phyloP scores from a whole-genome alignment of 1,140 invertebrate genomes.

The Drosophila hydei region DNA sequence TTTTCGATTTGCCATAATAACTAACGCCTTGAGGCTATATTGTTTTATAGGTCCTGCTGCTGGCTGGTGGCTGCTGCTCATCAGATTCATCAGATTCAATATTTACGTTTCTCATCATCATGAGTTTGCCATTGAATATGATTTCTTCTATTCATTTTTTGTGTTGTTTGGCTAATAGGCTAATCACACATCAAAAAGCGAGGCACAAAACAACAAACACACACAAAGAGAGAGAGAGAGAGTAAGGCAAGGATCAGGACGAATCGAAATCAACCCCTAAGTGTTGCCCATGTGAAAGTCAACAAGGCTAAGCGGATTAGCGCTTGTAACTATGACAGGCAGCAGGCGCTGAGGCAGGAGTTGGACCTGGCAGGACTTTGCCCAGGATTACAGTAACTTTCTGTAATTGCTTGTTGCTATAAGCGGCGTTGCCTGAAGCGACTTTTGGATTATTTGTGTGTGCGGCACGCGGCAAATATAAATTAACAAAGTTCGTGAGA shows the following conservation, averaged over 20 bases:
- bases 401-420: slow-evolving; percentile 75
- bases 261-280: slow-evolving; percentile 64
- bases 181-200: slow-evolving; percentile 80
- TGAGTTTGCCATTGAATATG: too few relatives aligned
- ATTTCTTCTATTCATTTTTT: slow-evolving; percentile 18
- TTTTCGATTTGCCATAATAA: slow-evolving; percentile 50
- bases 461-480: slow-evolving; percentile 76
- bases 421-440: slow-evolving; percentile 54
- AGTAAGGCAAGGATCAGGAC: slow-evolving; percentile 28
- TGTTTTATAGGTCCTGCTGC: slow-evolving; percentile 56
- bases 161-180: slow-evolving; percentile 77
- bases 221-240: background rate
- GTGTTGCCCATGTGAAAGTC: slow-evolving; percentile 76
- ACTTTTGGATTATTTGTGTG: slow-evolving; percentile 58
- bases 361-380: slow-evolving; percentile 15
- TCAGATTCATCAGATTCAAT: slow-evolving; percentile 67
- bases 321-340: slow-evolving; percentile 75
- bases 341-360: slow-evolving; percentile 50
- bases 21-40: slow-evolving; percentile 63
- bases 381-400: slow-evolving; percentile 74
- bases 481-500: slow-evolving; percentile 78
- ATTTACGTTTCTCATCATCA: slow-evolving; percentile 80
- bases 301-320: slow-evolving; percentile 79
- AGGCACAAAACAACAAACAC: slow-evolving; percentile 60
- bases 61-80: slow-evolving; percentile 30